Evolutionary conservation across 2,113 vertebrate genomes (phyloP).

Genomic region (Ploceus nigricollis): DNA sequence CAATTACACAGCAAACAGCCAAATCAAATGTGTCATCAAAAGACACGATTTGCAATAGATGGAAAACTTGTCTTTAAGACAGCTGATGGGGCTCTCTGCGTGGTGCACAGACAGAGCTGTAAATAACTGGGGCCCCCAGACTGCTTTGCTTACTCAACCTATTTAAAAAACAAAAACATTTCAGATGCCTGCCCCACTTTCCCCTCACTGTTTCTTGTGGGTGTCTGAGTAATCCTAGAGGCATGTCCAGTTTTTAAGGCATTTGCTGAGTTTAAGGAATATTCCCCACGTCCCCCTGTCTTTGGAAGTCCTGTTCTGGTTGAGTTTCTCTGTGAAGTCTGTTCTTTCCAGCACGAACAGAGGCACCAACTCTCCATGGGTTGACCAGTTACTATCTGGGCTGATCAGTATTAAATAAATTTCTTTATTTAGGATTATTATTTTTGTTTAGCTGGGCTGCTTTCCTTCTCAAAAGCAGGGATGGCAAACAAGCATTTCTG

Average conservation of each 20-base stretch:
- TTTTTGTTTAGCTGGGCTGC: neutral
- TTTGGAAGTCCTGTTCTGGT: neutral
- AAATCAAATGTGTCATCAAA: neutral
- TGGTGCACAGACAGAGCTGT: neutral
- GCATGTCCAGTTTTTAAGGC: slow-evolving; percentile 28
- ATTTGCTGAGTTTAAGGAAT: slow-evolving; percentile 60
- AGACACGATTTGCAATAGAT: neutral
- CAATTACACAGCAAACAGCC: neutral
- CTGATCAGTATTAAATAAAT: neutral
- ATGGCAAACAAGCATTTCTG: neutral
- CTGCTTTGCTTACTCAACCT: slow-evolving; percentile 37
- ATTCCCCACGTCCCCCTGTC: neutral
- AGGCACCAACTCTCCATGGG: neutral
- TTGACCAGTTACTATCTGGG: neutral
- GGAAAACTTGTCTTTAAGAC: neutral
- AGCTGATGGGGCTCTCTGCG: neutral
- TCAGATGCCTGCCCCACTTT: slow-evolving; percentile 21
- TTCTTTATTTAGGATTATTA: neutral
- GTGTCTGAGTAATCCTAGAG: slow-evolving; percentile 38
- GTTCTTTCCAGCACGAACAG: neutral
- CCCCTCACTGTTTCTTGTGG: slow-evolving; percentile 48
- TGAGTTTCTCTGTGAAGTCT: neutral
- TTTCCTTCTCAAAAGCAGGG: neutral
- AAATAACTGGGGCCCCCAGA: slow-evolving; percentile 26
- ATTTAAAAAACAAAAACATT: neutral